Conservation (phyloP, 2,888 invertebrate genomes). For the Mythimna lalbum region DNA sequence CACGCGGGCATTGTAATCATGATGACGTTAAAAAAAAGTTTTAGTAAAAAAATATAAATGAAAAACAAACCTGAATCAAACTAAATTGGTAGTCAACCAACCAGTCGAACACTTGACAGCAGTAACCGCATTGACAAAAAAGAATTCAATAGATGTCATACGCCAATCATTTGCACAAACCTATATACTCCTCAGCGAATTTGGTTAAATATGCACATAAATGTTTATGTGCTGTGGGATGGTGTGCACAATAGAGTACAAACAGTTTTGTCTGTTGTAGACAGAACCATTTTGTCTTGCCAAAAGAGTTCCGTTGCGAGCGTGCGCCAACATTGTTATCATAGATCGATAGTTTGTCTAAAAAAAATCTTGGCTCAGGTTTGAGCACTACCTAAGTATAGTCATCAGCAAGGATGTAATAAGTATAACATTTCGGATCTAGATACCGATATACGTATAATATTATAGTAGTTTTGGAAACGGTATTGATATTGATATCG, state of each 20-base stretch:
- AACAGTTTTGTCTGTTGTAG: not conserved
- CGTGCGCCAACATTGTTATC: not conserved
- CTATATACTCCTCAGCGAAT: slow-evolving; percentile 29
- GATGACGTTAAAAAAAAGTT: no score
- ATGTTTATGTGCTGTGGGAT: not conserved
- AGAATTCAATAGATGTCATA: slow-evolving; percentile 9
- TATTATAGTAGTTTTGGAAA: no score
- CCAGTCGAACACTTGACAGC: slow-evolving; percentile 16
- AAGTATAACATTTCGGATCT: no score
- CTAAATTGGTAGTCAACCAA: not conserved
- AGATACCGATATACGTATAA: no score
- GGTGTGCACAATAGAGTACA: not conserved
- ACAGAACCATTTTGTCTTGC: slow-evolving; percentile 2
- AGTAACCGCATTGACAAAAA: slow-evolving; percentile 13
- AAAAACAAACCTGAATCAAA: not conserved
- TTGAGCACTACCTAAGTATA: not conserved
- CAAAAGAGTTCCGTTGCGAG: slow-evolving; percentile 5
- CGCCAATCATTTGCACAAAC: slow-evolving; percentile 33
- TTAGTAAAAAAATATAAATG: not conserved
- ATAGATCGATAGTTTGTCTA: not conserved
- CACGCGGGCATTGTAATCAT: no score
- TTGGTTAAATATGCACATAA: slow-evolving; percentile 49
- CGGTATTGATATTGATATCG: no score
- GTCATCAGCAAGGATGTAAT: not conserved
- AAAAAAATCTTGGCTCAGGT: slow-evolving; percentile 4